Evolutionary conservation across 2,797 vertebrate genomes (phyloP), one percentile per base, ranked within the genome.

Genomic region (Anguilla obscura): DNA sequence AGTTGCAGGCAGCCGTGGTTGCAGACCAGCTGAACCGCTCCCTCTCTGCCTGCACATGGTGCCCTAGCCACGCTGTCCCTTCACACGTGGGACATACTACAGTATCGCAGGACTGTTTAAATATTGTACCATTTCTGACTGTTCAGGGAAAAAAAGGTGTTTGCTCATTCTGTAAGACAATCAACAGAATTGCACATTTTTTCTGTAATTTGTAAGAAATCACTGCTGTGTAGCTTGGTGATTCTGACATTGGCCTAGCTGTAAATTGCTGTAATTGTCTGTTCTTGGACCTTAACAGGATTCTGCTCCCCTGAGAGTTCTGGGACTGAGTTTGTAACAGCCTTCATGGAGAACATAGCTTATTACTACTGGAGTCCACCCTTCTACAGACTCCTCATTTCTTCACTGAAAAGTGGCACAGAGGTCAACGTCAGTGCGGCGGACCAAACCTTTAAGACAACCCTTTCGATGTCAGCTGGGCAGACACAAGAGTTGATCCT

Each of bases 301-400:
- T 0, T 79, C 12, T 8, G 7, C 18, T 10, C 58, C 0, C 48
- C 86, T 0, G 0, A 40, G 86, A 90, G 63, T 63, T 48, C 71
- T 0, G 95, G 95, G 8, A 84, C 0, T 0, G 18, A 56, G 0
- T 96, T 96, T 60, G 12, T 89, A 0, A 89, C 93, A 0, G 94
- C 89, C 27, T 96, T 95, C 69, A 95, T 94, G 0, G 96, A 96
- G 89, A 96, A 96, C 89, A 92, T 96, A 0, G 96, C 95, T 45
- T 88, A 87, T 58, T 52, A 52, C 50, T 52, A 52, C 50, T 9
- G 50, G 82, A 3, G 92, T 0, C 10, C 5, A 0, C 0, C 0
- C 4, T 4, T 0, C 0, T 92, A 92, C 90, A 3, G 0, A 0
- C 27, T 96, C 21, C 60, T 36, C 10, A 58, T 96, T 88, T 93